Percentiles rank a stretch among this genome's conserved stretches.
These are phyloP conservation scores for Sialia sialis DNA, from an alignment of 2,113 vertebrate species.

Conservation along the genomic window DNA sequence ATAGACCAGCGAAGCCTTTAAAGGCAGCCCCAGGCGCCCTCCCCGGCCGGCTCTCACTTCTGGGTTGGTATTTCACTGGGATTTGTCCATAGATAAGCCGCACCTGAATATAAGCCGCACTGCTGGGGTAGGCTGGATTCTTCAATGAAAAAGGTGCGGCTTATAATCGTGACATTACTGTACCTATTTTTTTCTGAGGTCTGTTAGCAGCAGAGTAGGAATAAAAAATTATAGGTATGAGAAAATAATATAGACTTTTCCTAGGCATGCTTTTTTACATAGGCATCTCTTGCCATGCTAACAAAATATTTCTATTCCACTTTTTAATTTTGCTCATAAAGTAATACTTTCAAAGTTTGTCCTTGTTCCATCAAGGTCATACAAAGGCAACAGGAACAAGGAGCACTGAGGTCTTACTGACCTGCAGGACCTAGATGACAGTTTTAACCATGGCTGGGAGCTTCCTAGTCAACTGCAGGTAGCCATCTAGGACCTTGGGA, in stretches of 20 bases:
- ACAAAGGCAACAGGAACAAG: background rate
- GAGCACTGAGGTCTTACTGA: background rate
- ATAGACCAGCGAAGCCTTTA: too few relatives aligned
- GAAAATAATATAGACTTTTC: background rate
- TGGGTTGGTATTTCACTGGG: too few relatives aligned
- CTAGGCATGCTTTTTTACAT: background rate
- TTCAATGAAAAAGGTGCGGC: too few relatives aligned
- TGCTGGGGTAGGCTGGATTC: too few relatives aligned
- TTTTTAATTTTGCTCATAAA: background rate
- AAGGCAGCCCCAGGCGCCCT: too few relatives aligned
- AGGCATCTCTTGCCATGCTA: background rate
- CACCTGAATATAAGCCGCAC: too few relatives aligned
- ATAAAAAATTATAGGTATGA: background rate
- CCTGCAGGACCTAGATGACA: background rate
- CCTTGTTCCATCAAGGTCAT: background rate
- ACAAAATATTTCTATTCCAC: background rate
- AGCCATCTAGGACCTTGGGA: background rate
- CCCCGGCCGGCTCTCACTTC: too few relatives aligned
- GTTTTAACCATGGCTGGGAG: background rate
- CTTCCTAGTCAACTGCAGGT: background rate
- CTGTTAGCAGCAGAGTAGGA: background rate
- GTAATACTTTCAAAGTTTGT: background rate
- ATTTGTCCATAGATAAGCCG: too few relatives aligned
- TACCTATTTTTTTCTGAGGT: background rate
- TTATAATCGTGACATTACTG: too few relatives aligned